A percentile compares a stretch with the other conserved stretches of the same genome.
Evolutionary conservation across 2,113 vertebrate species (phyloP).

Genomic region (Tylochromis polylepis): DNA sequence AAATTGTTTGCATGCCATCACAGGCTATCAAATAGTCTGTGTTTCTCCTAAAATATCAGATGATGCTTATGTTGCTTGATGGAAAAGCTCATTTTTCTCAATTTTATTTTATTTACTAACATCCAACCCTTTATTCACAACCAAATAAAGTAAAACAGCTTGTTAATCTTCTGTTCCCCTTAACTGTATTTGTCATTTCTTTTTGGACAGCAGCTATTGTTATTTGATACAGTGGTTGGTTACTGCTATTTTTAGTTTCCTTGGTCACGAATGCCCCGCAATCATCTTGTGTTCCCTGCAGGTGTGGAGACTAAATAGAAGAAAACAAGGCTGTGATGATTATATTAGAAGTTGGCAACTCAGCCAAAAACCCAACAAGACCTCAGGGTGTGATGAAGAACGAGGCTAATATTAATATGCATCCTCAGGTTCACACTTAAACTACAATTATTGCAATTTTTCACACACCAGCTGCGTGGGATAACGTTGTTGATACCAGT

Average conservation of each 20-base stretch:
- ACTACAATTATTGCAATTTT: background rate
- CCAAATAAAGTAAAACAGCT: background rate
- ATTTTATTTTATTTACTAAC: background rate
- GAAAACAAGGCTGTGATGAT: slow-evolving; percentile 14
- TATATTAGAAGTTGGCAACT: background rate
- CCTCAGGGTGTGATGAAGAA: background rate
- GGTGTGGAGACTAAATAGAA: slow-evolving; percentile 9
- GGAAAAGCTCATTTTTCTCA: background rate
- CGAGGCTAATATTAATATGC: background rate
- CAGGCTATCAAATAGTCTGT: background rate
- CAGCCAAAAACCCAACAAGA: background rate
- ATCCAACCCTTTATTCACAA: background rate
- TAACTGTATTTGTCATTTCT: background rate
- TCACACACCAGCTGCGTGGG: background rate
- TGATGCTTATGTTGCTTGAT: background rate
- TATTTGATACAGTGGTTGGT: background rate
- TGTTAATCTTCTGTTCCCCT: background rate
- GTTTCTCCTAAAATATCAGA: slow-evolving; percentile 3
- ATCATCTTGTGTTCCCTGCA: background rate
- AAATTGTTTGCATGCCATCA: background rate
- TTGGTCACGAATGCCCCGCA: background rate
- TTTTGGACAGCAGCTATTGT: background rate
- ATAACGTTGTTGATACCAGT: background rate
- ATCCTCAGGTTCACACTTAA: background rate
- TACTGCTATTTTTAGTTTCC: slow-evolving; percentile 13